Base-by-base conservation (phyloP, 2,888 invertebrate genomes). In the Tachina lurida region DNA sequence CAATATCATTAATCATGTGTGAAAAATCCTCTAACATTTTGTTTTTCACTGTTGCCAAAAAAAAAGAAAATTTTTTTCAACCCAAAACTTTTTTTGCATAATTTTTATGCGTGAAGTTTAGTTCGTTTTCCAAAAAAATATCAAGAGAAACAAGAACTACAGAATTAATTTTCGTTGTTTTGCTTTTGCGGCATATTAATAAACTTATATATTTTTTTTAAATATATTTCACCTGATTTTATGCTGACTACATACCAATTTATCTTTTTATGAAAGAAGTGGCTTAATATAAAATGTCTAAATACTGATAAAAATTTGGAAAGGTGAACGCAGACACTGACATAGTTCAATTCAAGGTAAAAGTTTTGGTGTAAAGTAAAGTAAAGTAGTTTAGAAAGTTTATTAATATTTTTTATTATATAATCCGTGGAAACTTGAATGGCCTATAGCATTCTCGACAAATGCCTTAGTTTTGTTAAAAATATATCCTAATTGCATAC, bases 191-290 rank as follows among this genome's bases (percentile, higher is more conserved):
- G 54, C 15, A 68, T 68, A 68, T 68, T 81, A 75, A 75, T 75
- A 31, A 4, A 31, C 74, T 68, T 75, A 2, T 31, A 22, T 22
- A 0, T 58, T 68, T 70, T 45, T 54, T 63, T 76, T 70, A 75
- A 63, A 81, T 81, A 56, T 81, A 81, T 81, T 75, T 81, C 12
- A 39, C 17, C 47, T 70, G 68, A 45, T 12, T 54, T 74, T 81
- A 84, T 73, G 84, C 74, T 76, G 73, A 73, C 56, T 67, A 77
- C 67, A 77, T 81, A 77, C 43, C 47, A 73, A 84, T 81, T 84
- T 76, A 68, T 62, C n/a, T 47, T 56, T 31, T 41, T 71, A 58
- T 49, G 31, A 17, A 9, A 52, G n/a, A n/a, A n/a, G n/a, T n/a
- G 41, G 54, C 1, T 19, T 31, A 22, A 49, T 9, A 56, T 10